phyloP scores from a whole-genome alignment of 2,113 vertebrate genomes.

The Isurus oxyrinchus region DNA sequence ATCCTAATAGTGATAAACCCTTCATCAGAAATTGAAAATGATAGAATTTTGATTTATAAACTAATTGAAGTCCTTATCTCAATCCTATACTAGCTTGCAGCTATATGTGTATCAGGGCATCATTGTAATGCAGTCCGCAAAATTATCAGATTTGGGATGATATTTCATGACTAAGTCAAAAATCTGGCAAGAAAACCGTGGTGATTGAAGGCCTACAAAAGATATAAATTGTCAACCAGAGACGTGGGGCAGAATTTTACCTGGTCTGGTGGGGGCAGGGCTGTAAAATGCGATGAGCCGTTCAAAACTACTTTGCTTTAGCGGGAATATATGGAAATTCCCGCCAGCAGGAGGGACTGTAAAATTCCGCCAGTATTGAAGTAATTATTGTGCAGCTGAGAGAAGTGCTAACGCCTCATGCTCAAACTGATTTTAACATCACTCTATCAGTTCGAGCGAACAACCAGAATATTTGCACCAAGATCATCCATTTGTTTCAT shows the following conservation, averaged over 20 bases:
- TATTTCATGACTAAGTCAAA: background rate
- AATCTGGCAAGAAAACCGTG: background rate
- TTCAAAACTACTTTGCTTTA: too few species aligned
- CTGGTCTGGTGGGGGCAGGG: too few species aligned
- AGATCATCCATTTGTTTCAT: background rate
- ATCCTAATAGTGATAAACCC: background rate
- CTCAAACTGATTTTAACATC: background rate
- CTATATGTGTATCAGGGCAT: background rate
- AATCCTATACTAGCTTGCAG: background rate
- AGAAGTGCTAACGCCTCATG: background rate
- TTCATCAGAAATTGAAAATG: background rate
- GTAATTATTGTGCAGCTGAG: background rate
- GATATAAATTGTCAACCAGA: background rate
- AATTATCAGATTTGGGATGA: background rate
- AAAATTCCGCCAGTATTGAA: too few species aligned
- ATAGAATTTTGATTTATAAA: background rate
- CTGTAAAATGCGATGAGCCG: too few species aligned
- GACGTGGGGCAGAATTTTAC: background rate
- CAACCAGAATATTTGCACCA: background rate
- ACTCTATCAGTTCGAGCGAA: background rate
- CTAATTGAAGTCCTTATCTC: background rate
- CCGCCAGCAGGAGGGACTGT: too few species aligned
- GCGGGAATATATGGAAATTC: too few species aligned
- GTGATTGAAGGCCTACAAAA: background rate
- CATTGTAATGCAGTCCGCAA: background rate